These are phyloP conservation scores for Byasa hedistus DNA, from an alignment of 2,888 invertebrate genomes.

Conservation along the genomic window DNA sequence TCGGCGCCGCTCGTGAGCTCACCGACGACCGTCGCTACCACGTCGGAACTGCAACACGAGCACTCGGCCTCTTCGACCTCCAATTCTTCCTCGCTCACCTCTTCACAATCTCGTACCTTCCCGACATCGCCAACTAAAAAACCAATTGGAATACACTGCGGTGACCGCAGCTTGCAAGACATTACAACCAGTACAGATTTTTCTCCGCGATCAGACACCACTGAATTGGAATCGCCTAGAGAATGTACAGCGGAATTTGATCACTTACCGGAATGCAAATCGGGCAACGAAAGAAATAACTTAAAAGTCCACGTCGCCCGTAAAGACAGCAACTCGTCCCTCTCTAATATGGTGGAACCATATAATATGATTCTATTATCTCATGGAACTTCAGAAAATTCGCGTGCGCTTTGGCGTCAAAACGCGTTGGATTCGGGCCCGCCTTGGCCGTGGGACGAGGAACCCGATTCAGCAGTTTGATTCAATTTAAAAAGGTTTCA, in stretches of 20 bases:
- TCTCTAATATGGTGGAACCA: slow-evolving; percentile 67
- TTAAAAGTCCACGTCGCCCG: slow-evolving; percentile 36
- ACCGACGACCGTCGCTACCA: slow-evolving; percentile 43
- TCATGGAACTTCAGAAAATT: slow-evolving; percentile 55
- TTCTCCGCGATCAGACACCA: slow-evolving; percentile 69
- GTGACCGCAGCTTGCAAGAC: slow-evolving; percentile 43
- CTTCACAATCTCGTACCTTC: slow-evolving; percentile 33
- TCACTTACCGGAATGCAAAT: slow-evolving; percentile 55
- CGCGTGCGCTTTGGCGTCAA: slow-evolving; percentile 71
- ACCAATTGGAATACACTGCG: slow-evolving; percentile 46
- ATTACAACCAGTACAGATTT: slow-evolving; percentile 50
- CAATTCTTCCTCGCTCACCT: slow-evolving; percentile 38
- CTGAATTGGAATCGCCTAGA: slow-evolving; percentile 64
- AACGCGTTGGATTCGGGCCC: slow-evolving; percentile 71
- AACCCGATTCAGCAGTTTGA: slow-evolving; percentile 75
- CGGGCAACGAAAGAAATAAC: slow-evolving; percentile 33
- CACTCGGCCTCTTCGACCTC: slow-evolving; percentile 29
- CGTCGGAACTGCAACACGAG: slow-evolving; percentile 26
- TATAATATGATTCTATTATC: slow-evolving; percentile 70
- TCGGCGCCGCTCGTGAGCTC: slow-evolving; percentile 83
- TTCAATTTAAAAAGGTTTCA: slow-evolving; percentile 14
- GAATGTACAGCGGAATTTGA: slow-evolving; percentile 51
- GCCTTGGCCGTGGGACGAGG: slow-evolving; percentile 75
- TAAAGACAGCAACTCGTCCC: slow-evolving; percentile 53
- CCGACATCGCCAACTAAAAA: slow-evolving; percentile 34